A percentile compares a stretch with the other conserved stretches of the same genome.
Evolutionary conservation across 2,113 vertebrate species (phyloP).

Genomic region (Cynopterus brachyotis): DNA sequence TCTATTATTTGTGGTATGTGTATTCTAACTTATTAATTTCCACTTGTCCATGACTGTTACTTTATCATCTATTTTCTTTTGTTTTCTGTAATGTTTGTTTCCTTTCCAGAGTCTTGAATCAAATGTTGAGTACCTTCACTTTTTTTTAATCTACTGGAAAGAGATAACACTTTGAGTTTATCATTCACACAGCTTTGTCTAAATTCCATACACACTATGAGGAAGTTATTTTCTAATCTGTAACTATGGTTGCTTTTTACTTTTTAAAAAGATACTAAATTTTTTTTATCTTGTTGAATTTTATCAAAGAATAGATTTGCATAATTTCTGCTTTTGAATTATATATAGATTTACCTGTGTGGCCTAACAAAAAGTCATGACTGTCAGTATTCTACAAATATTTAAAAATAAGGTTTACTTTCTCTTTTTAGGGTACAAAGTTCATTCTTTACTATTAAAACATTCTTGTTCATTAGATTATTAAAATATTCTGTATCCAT

Average conservation of each 20-base stretch:
- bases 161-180: neutral
- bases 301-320: neutral
- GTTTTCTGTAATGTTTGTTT: neutral
- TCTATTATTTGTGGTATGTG: neutral
- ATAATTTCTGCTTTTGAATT: slow-evolving; percentile 17
- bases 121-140: neutral
- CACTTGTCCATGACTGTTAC: neutral
- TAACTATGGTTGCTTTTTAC: neutral
- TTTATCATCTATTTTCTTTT: slow-evolving; percentile 8
- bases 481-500: neutral
- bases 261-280: slow-evolving; percentile 17
- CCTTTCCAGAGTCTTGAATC: neutral
- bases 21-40: slow-evolving; percentile 56
- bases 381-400: neutral
- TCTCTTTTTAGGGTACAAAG: neutral
- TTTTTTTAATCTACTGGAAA: neutral
- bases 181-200: neutral
- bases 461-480: neutral
- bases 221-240: neutral
- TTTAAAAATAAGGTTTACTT: neutral
- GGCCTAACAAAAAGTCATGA: neutral
- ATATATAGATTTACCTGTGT: neutral
- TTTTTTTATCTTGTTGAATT: neutral
- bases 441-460: slow-evolving; percentile 34
- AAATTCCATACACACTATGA: neutral